These are phyloP conservation scores for Xerus rutilus DNA, from an alignment of 2,797 vertebrate genomes.

Conservation along the genomic window DNA sequence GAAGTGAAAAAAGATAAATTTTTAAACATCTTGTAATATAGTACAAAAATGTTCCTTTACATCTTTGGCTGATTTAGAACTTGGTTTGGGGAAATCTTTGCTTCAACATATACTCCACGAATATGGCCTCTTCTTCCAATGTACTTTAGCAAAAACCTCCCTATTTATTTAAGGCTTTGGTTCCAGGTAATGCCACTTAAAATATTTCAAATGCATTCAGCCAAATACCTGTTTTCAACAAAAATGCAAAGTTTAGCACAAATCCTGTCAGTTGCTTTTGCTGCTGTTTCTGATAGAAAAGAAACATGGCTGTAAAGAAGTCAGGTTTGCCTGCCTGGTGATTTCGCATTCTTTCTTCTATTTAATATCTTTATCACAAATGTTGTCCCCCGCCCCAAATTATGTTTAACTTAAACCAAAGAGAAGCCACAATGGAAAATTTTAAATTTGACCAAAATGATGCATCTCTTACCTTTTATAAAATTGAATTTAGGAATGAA, in stretches of 20 bases:
- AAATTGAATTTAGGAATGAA: slow-evolving; percentile 58
- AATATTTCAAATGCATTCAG: slow-evolving; percentile 71
- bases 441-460: slow-evolving; percentile 36
- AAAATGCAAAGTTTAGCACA: slow-evolving; percentile 78
- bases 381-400: slow-evolving; percentile 37
- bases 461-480: slow-evolving; percentile 7
- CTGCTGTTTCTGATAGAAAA: slow-evolving; percentile 39
- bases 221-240: slow-evolving; percentile 79
- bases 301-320: slow-evolving; percentile 48
- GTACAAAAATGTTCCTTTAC: background rate
- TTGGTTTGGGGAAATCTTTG: slow-evolving; percentile 23
- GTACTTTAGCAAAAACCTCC: slow-evolving; percentile 1
- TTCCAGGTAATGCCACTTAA: slow-evolving; percentile 69
- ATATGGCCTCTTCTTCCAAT: background rate
- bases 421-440: background rate
- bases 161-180: slow-evolving; percentile 60
- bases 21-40: slow-evolving; percentile 7
- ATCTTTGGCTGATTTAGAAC: slow-evolving; percentile 32
- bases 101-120: background rate
- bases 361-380: slow-evolving; percentile 24
- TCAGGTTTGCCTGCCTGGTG: background rate
- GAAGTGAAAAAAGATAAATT: slow-evolving; percentile 23
- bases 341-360: slow-evolving; percentile 38
- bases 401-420: slow-evolving; percentile 42
- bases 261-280: slow-evolving; percentile 65